These are phyloP conservation scores for Dioctria rufipes DNA, from an alignment of 2,888 invertebrate species.

Conservation along the genomic window DNA sequence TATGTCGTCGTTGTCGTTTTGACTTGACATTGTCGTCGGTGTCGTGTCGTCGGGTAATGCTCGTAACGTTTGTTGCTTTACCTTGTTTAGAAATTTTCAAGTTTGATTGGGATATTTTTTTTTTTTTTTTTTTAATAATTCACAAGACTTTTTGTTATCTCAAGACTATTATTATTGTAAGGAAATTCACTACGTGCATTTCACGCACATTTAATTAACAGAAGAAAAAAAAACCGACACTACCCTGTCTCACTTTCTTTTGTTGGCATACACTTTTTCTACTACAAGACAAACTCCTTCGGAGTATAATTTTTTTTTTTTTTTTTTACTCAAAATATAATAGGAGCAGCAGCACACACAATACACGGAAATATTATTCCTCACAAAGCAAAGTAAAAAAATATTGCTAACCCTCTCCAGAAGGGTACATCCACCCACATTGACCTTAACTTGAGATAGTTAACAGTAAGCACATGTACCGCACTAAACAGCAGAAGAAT, in stretches of 20 bases:
- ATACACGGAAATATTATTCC: background rate
- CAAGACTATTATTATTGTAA: background rate
- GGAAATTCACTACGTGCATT: constrained; percentile 35
- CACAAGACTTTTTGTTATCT: constrained; percentile 26
- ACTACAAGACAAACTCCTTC: too few species aligned
- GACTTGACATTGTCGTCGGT: too few species aligned
- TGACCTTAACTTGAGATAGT: background rate
- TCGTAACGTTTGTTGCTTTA: constrained; percentile 14
- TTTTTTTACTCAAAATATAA: too few species aligned
- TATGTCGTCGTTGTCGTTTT: background rate
- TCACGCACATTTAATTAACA: constrained; percentile 23
- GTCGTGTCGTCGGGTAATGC: background rate
- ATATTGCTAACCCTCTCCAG: background rate
- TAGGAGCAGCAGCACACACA: too few species aligned
- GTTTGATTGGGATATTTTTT: constrained; percentile 31
- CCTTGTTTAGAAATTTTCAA: constrained; percentile 18
- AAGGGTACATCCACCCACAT: background rate
- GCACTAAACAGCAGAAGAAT: background rate
- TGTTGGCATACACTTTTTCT: background rate
- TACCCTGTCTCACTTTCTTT: constrained; percentile 36
- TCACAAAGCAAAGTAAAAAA: constrained; percentile 6
- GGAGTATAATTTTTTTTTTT: too few species aligned
- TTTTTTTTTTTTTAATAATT: background rate
- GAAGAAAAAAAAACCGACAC: background rate
- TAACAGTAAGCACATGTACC: constrained; percentile 16